Evolutionary conservation across 1,140 invertebrate genomes (phyloP).

Genomic region (Bombus picipes): DNA sequence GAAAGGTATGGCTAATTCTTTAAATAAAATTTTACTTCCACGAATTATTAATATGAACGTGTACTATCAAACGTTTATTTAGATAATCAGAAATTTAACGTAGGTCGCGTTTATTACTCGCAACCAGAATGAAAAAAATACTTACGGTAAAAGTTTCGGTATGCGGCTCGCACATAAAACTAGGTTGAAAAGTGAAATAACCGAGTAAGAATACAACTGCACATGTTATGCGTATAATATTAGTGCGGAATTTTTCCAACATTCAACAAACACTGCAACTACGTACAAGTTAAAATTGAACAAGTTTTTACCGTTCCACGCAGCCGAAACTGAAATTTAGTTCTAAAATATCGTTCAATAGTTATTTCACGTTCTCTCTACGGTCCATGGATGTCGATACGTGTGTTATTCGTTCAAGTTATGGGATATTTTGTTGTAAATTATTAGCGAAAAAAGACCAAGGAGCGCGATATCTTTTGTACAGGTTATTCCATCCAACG

Average conservation of each 20-base stretch:
- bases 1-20: no score
- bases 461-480: no score
- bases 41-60: no score
- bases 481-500: background rate
- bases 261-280: background rate
- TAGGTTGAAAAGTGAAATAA: background rate
- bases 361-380: background rate
- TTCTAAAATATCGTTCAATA: background rate
- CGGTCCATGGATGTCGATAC: background rate
- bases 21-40: no score
- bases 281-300: constrained; percentile 26
- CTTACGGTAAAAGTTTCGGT: background rate
- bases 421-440: background rate
- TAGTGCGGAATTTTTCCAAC: background rate
- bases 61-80: background rate
- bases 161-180: background rate
- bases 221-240: constrained; percentile 3
- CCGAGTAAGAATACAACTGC: background rate
- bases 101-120: background rate
- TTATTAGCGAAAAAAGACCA: background rate
- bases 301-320: background rate
- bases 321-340: constrained; percentile 6
- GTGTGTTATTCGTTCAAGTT: background rate
- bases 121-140: background rate
- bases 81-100: background rate